phyloP scores from a whole-genome alignment of 2,113 vertebrate species.

The Bubalus kerabau region DNA sequence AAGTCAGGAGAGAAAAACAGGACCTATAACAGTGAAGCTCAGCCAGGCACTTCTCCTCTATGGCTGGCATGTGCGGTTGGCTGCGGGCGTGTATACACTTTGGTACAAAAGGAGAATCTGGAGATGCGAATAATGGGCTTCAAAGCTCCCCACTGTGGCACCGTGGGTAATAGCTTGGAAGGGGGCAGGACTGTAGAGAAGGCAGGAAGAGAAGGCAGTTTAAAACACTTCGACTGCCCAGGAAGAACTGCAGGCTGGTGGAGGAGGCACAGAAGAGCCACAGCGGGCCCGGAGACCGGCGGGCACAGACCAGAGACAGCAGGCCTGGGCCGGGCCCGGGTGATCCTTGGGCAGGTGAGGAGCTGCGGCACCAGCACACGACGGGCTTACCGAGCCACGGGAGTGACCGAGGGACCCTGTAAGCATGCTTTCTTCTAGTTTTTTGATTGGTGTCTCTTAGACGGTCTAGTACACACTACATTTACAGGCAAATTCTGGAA shows the following conservation, averaged over 20 bases:
- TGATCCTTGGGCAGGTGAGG: too few species aligned
- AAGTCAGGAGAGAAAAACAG: background rate
- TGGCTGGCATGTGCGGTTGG: background rate
- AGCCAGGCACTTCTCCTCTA: background rate
- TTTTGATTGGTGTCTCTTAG: background rate
- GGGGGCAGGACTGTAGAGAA: background rate
- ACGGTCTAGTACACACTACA: background rate
- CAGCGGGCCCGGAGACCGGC: background rate
- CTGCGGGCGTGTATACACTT: background rate
- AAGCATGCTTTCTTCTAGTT: background rate
- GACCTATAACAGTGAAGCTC: background rate
- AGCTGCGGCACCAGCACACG: too few species aligned
- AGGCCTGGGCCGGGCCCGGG: background rate
- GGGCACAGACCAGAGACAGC: fast-evolving
- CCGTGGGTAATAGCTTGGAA: background rate
- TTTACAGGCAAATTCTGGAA: background rate
- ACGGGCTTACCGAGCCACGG: background rate
- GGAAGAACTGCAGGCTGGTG: background rate
- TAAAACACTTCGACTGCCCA: background rate
- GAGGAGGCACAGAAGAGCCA: too few species aligned
- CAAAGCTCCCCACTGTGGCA: background rate
- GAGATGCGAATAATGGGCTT: background rate
- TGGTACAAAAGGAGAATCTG: background rate
- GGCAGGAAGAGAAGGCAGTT: background rate
- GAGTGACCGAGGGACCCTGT: background rate